Conservation (phyloP, 2,888 invertebrate species). For the Cryptocheilus praepositus region DNA sequence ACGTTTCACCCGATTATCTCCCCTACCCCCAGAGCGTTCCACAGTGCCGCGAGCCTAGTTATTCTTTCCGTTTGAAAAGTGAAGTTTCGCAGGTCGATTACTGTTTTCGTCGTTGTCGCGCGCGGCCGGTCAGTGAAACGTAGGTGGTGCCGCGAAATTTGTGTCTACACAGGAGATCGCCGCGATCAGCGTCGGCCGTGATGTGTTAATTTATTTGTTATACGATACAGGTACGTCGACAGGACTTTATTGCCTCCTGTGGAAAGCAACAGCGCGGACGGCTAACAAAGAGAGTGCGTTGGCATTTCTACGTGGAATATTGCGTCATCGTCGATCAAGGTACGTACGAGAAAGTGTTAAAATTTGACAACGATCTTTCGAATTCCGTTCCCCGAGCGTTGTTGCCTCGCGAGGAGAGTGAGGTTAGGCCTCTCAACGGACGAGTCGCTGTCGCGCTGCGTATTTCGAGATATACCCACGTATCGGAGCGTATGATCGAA, state of each 20-base stretch:
- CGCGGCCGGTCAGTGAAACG: too few relatives aligned
- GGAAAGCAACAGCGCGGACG: constrained; percentile 8
- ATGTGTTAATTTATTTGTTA: too few relatives aligned
- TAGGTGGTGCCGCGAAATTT: too few relatives aligned
- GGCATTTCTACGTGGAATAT: neutral
- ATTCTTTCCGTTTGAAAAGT: too few relatives aligned
- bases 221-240: too few relatives aligned
- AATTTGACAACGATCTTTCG: neutral
- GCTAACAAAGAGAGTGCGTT: constrained; percentile 13
- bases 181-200: too few relatives aligned
- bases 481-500: constrained; percentile 39
- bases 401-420: constrained; percentile 15
- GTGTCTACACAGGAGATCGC: too few relatives aligned
- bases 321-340: constrained; percentile 21
- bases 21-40: too few relatives aligned
- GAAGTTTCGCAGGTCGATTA: neutral
- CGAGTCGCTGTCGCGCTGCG: constrained; percentile 37
- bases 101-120: neutral
- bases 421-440: constrained; percentile 45
- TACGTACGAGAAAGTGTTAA: constrained; percentile 1
- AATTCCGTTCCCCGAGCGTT: constrained; percentile 10
- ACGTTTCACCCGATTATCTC: too few relatives aligned
- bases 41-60: too few relatives aligned
- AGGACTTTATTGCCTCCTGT: neutral
- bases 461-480: constrained; percentile 37